Evolutionary conservation across 2,113 vertebrate species (phyloP).

Genomic region (Catagonus wagneri): DNA sequence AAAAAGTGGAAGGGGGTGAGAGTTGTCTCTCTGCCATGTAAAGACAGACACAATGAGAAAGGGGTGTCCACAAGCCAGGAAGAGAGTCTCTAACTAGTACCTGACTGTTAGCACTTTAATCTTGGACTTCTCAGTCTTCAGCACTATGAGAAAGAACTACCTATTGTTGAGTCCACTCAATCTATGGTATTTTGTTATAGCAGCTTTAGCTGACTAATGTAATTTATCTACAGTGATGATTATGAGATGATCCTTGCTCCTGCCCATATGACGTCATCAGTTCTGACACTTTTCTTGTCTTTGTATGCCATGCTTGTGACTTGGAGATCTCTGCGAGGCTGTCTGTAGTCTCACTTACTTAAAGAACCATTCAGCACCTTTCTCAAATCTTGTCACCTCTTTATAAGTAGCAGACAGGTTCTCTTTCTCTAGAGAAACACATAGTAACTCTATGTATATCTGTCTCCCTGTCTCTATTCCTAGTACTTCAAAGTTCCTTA

Average conservation of each 20-base stretch:
- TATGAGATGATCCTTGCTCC: neutral
- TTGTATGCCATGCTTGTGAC: neutral
- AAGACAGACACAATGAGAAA: neutral
- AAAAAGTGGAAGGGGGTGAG: neutral
- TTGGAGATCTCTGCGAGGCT: neutral
- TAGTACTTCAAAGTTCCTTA: neutral
- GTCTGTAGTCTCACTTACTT: neutral
- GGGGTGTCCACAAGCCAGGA: neutral
- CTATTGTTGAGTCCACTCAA: neutral
- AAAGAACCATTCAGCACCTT: neutral
- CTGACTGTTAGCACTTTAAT: neutral
- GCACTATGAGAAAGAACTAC: neutral
- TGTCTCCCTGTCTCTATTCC: neutral
- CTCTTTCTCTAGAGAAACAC: neutral
- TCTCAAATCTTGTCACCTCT: neutral
- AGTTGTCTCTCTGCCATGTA: neutral
- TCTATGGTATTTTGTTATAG: neutral
- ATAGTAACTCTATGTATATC: neutral
- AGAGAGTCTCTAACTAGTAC: neutral
- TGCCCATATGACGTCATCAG: neutral
- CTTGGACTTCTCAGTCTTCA: neutral
- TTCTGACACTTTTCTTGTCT: neutral
- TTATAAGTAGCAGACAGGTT: neutral
- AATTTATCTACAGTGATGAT: neutral
- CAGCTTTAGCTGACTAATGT: neutral